Base-by-base conservation (phyloP, 2,113 vertebrate species). In the Axis porcinus region DNA sequence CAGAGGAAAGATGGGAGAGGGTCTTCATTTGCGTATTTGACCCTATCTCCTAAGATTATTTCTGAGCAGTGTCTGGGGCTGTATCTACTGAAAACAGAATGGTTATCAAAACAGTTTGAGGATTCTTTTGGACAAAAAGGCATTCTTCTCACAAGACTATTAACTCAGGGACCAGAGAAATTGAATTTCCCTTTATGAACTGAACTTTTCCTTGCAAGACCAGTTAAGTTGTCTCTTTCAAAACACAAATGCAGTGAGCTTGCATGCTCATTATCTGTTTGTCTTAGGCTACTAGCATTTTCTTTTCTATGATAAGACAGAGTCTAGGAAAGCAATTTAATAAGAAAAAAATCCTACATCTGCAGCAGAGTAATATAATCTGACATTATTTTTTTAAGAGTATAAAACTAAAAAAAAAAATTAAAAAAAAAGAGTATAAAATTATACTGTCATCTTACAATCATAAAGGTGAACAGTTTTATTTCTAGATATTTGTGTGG, bases 181-280 rank as follows among this genome's bases (percentile, higher is more conserved):
- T 33, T 79, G 79, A 47, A 12, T 82, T 86, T 94, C 47, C 36
- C 30, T 23, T 15, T 21, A 55, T 62, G 50, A 81, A 60, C 57
- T 92, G 58, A 94, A 50, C 52, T 85, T 89, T 64, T 54, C 60
- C 88, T 92, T 67, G 54, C 11, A 74, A 43, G 79, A 62, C 57
- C 30, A 40, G 16, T 92, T 81, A 79, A 89, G 54, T 62, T 97
- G 14, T 62, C 57, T 92, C 52, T 94, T 94, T 96, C 55, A 96
- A 70, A 89, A 40, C 52, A 81, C 25, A 88, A 30, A 85, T 89
- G 19, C 43, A 81, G 0, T 62, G 50, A 86, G 58, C 28, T 74
- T 27, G 14, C 14, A 23, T 33, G 55, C 36, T 79, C 36, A 86
- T 89, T 89, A 47, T 58, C 67, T 86, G 17, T 94, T 78, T 94